phyloP scores from a whole-genome alignment of 2,888 invertebrate species.

The Stenodema calcarata region DNA sequence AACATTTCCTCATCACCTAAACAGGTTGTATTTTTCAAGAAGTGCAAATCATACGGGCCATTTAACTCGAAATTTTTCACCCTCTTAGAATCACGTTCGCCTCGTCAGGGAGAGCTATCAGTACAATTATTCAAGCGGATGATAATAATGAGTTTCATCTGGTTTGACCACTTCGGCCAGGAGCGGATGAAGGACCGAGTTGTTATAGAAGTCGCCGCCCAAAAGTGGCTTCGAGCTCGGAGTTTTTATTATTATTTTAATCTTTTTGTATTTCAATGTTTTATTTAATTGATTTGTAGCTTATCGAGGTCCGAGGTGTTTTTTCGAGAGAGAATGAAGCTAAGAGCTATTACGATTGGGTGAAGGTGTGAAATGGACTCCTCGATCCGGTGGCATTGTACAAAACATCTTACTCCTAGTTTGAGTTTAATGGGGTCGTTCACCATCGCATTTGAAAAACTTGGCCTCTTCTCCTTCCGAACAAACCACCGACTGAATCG shows the following conservation, averaged over 20 bases:
- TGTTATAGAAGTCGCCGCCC: background rate
- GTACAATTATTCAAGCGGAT: background rate
- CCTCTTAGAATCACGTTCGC: background rate
- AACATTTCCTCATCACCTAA: background rate
- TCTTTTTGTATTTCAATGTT: background rate
- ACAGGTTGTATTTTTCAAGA: no score
- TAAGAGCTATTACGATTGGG: background rate
- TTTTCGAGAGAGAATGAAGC: background rate
- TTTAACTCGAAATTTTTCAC: background rate
- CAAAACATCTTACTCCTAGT: background rate
- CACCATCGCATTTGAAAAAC: background rate
- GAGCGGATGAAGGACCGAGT: background rate
- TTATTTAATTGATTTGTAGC: background rate
- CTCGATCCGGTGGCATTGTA: background rate
- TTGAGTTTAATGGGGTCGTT: background rate
- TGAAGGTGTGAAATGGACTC: background rate
- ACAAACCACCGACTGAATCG: background rate
- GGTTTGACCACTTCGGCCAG: background rate
- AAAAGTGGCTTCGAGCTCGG: background rate
- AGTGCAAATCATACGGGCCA: background rate
- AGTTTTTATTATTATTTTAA: background rate
- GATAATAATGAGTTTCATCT: background rate
- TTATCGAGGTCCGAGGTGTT: background rate
- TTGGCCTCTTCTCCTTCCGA: background rate
- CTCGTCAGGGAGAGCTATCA: background rate